A percentile compares a stretch with the other conserved stretches of the same genome.
phyloP scores from a whole-genome alignment of 2,113 vertebrate genomes.

The Halichoerus grypus region DNA sequence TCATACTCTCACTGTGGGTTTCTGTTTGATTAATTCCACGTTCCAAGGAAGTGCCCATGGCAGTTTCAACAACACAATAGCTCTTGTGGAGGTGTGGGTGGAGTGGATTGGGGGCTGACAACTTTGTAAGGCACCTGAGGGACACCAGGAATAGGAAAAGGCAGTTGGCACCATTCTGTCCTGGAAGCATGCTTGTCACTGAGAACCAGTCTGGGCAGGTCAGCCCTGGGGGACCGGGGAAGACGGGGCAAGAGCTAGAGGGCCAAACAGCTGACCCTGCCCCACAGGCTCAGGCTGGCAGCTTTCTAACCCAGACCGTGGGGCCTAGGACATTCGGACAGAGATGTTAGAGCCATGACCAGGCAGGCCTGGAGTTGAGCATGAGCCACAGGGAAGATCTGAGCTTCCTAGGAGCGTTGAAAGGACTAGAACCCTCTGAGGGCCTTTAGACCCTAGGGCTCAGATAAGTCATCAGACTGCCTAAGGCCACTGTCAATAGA shows the following conservation, averaged over 20 bases:
- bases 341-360: neutral
- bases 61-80: slow-evolving; percentile 42
- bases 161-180: neutral
- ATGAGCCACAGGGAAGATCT: neutral
- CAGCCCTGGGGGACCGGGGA: neutral
- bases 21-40: slow-evolving; percentile 67
- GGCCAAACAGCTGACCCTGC: neutral
- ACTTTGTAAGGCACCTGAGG: slow-evolving; percentile 2
- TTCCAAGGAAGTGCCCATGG: slow-evolving; percentile 62
- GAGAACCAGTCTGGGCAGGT: neutral
- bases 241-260: neutral
- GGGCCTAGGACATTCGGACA: neutral
- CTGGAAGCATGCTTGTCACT: neutral
- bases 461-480: neutral
- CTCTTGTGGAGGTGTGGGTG: neutral
- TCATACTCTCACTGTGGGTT: slow-evolving; percentile 60
- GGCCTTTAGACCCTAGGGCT: neutral
- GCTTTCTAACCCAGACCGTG: neutral
- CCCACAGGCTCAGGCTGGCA: fast-evolving
- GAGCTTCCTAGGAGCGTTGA: neutral
- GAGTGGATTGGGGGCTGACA: neutral
- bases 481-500: neutral
- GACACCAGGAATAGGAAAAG: slow-evolving; percentile 3
- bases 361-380: neutral
- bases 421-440: neutral